Base-by-base conservation (phyloP, 2,113 vertebrate species). In the Terrapene triunguis region DNA sequence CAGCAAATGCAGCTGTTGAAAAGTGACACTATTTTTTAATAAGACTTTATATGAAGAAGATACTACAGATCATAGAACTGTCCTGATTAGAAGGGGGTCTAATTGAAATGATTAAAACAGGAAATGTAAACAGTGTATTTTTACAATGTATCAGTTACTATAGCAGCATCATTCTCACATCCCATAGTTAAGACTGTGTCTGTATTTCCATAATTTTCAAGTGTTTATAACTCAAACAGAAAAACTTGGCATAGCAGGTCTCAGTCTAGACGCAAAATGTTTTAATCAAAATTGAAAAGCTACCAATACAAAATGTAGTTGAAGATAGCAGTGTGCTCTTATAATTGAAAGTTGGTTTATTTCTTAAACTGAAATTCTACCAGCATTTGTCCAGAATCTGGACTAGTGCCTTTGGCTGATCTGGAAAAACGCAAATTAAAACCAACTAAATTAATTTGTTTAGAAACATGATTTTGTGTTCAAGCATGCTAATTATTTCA, bases 11-110 rank as follows among this genome's bases (percentile, higher is more conserved):
- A 0, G 85, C 4, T 10, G 78, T 89, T 91, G 95, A 95, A 92
- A 93, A 95, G 88, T 86, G 94, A 97, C 85, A 81, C 59, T 55
- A 82, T 94, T 90, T 87, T 50, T 94, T 86, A 85, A 88, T 32
- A 80, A 57, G 82, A 72, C 87, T 94, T 96, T 93, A 25, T 87
- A 88, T 80, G 80, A 89, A 83, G 86, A 87, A 55, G 72, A 95
- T 69, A 57, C 48, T 88, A 82, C n/a, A 42, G 44, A 53, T 38
- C 47, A 80, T 44, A 59, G 80, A 93, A 80, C 12, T 0, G 0
- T 48, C 12, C 88, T 89, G 1, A 1, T 82, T 29, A 17, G 79
- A 85, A 94, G 91, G 69, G 62, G 82, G 93, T 88, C 32, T 89
- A 51, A 89, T 5, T 83, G 51, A 88, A 74, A 89, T 8, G 42